Conservation (phyloP, 2,888 invertebrate genomes). For the Chrysotoxum bicinctum region DNA sequence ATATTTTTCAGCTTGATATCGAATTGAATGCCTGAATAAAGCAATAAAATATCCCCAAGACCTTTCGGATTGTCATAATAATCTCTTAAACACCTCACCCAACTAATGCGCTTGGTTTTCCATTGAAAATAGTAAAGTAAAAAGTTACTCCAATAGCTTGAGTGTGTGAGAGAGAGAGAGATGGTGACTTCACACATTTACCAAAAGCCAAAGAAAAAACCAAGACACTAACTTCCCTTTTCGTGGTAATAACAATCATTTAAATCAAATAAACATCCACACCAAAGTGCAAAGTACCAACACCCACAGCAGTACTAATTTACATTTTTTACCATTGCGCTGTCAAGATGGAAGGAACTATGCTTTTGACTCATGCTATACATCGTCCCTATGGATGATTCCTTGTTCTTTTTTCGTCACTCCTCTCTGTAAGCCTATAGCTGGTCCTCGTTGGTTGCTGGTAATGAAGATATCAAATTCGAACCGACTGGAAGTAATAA, state of each 20-base stretch:
- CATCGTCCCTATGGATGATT: slow-evolving; percentile 16
- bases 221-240: background rate
- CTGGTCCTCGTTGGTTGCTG: background rate
- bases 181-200: slow-evolving; percentile 31
- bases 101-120: background rate
- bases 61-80: slow-evolving; percentile 20
- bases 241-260: slow-evolving; percentile 59
- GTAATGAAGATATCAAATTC: slow-evolving; percentile 72
- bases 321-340: slow-evolving; percentile 64
- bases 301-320: slow-evolving; percentile 61
- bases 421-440: background rate
- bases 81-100: slow-evolving; percentile 29
- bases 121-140: background rate
- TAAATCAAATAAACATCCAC: slow-evolving; percentile 58
- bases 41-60: slow-evolving; percentile 25
- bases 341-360: slow-evolving; percentile 46
- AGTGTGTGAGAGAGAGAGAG: slow-evolving; percentile 1
- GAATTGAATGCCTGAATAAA: slow-evolving; percentile 9
- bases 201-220: background rate
- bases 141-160: background rate
- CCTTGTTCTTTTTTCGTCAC: slow-evolving; percentile 4
- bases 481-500: slow-evolving; percentile 68
- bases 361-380: slow-evolving; percentile 8
- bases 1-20: slow-evolving; percentile 17
- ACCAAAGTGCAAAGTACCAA: slow-evolving; percentile 32